Base-by-base conservation (phyloP, 1,140 invertebrate genomes). In the Cyclina sinensis region DNA sequence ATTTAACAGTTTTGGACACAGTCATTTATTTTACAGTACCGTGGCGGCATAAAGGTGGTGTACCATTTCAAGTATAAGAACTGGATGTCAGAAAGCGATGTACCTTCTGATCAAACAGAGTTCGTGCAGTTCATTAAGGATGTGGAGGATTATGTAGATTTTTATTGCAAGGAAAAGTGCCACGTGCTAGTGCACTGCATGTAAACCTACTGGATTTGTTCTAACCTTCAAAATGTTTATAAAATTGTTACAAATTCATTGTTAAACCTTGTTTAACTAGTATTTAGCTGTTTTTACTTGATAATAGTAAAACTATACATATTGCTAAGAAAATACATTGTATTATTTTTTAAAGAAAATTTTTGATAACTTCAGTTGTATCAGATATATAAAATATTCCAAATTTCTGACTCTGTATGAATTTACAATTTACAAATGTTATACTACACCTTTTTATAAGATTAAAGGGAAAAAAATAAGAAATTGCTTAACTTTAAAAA, bases 31-130 rank as follows among this genome's bases (percentile, higher is more conserved):
- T 48, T 48, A 7, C 7, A 48, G 18, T 48, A n/a, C n/a, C n/a
- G n/a, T n/a, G n/a, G n/a, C n/a, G 51, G n/a, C 5, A 18, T 11
- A 18, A 16, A n/a, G 51, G 51, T 11, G 14, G 14, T 4, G 5
- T 57, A 57, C n/a, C 51, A 57, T 57, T 57, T 57, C n/a, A 7
- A 57, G n/a, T 57, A 57, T 18, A 57, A 57, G 51, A 57, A 57
- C 7, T 57, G 51, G 51, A 57, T n/a, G n/a, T 4, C 7, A 21
- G 51, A 18, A n/a, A 57, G 5, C 5, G 51, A 57, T 18, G 18
- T 18, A 4, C 51, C 51, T 11, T 4, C n/a, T 11, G n/a, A n/a
- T 21, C 7, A 7, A 21, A n/a, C 7, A 18, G 51, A 57, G 16
- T 57, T 57, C 21, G 51, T 57, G 18, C 16, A 57, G 14, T 57